phyloP scores from a whole-genome alignment of 2,113 vertebrate species.

The Drymodes brunneopygia region DNA sequence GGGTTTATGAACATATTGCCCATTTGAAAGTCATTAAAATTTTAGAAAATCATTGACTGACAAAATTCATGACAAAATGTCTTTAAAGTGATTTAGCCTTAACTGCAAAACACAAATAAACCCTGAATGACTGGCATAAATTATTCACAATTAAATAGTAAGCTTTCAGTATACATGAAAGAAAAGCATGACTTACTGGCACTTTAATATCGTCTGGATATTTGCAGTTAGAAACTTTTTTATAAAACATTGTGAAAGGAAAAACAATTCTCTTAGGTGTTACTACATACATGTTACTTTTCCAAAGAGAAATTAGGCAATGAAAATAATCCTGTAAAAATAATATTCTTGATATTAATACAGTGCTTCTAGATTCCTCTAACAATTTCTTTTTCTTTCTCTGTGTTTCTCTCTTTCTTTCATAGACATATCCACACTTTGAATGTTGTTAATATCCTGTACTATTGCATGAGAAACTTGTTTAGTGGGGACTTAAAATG shows the following conservation, averaged over 20 bases:
- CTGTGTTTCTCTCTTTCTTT: background rate
- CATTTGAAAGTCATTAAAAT: background rate
- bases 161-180: background rate
- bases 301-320: background rate
- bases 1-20: background rate
- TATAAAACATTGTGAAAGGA: background rate
- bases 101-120: rapidly evolving
- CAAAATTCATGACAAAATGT: background rate
- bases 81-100: background rate
- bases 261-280: background rate
- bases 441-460: background rate
- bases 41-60: background rate
- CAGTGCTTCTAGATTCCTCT: background rate
- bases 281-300: background rate
- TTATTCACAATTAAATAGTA: background rate
- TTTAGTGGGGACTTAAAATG: background rate
- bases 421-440: background rate
- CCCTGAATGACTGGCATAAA: background rate
- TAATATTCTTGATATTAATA: background rate
- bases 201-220: background rate
- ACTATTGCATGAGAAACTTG: background rate
- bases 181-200: background rate
- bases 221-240: background rate
- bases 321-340: background rate
- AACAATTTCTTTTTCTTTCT: background rate